A percentile compares a stretch with the other conserved stretches of the same genome.
phyloP scores from a whole-genome alignment of 2,113 vertebrate species.

The Rhynchomys soricoides region DNA sequence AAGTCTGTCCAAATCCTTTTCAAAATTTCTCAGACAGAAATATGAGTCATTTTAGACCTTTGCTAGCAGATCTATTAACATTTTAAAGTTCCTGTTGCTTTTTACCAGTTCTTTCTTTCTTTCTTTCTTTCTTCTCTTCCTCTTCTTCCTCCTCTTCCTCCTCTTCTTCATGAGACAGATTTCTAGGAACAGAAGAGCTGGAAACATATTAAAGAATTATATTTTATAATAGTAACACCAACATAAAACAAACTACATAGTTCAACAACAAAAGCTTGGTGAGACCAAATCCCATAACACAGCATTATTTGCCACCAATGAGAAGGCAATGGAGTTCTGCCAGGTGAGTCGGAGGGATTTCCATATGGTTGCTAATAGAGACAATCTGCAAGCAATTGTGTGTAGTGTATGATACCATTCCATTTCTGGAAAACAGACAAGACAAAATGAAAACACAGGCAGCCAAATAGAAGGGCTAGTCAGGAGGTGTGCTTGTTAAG shows the following conservation, averaged over 20 bases:
- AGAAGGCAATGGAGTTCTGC: background rate
- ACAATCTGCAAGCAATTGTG: background rate
- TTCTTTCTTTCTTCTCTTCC: background rate
- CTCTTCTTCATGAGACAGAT: background rate
- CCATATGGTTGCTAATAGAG: background rate
- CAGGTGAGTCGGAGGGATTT: background rate
- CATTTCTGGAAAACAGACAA: conserved; percentile 18
- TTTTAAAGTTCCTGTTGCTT: background rate
- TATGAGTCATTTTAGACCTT: background rate
- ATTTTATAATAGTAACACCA: conserved; percentile 26
- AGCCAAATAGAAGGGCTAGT: background rate
- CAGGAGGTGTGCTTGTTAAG: background rate
- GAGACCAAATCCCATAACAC: background rate
- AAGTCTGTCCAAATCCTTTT: background rate
- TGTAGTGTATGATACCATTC: background rate
- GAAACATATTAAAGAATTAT: background rate
- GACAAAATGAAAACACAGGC: background rate
- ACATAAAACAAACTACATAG: background rate
- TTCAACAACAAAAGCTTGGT: background rate
- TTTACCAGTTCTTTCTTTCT: background rate
- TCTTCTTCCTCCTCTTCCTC: background rate
- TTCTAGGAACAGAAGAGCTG: conserved; percentile 18
- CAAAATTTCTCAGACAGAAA: background rate
- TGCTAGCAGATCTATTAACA: background rate
- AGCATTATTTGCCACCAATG: background rate